Base-by-base conservation (phyloP, 2,888 invertebrate species). In the Psylliodes chrysocephalus region DNA sequence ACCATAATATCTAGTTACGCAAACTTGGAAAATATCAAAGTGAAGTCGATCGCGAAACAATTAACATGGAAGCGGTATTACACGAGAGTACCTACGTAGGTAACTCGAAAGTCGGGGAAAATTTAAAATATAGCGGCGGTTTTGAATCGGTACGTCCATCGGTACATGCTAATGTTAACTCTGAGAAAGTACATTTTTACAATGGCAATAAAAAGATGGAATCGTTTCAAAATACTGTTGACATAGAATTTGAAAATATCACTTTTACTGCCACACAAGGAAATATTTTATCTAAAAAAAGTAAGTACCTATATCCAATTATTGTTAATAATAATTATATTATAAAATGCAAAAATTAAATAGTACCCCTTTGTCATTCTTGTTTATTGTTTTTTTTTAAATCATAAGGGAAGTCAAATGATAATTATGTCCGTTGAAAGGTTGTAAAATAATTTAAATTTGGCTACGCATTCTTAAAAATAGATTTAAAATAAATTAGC, bases 231-330 rank as follows among this genome's bases (percentile, higher is more conserved):
- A 51, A 64, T 14, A 54, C 79, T 0, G 73, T 92, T 30, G 91
- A 93, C 76, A 88, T 94, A 67, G 86, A 87, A 70, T 93, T 93
- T 80, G 88, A 89, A 63, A 88, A 92, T 76, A 86, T 94, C 67
- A 87, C 87, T 0, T 91, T 90, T 76, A 90, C 87, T 0, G 93
- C 92, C 14, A 87, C 86, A 33, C 83, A 91, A 63, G 93, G 92
- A 69, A 91, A 60, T 14, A 30, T 74, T n/a, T 67, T 72, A 10
- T 57, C 47, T 6, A 67, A 64, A 49, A 60, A 57, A 47, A 63
- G 69, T 69, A 63, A 69, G 69, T 62, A 44, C 6, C n/a, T 7
- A 1, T 15, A 42, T 42, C n/a, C 6, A n/a, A n/a, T n/a, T 38
- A 14, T 38, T 38, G 17, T 10, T 6, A 35, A 10, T 12, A 12